Conservation (phyloP, 2,888 invertebrate genomes). For the Pristionchus japonicus region DNA sequence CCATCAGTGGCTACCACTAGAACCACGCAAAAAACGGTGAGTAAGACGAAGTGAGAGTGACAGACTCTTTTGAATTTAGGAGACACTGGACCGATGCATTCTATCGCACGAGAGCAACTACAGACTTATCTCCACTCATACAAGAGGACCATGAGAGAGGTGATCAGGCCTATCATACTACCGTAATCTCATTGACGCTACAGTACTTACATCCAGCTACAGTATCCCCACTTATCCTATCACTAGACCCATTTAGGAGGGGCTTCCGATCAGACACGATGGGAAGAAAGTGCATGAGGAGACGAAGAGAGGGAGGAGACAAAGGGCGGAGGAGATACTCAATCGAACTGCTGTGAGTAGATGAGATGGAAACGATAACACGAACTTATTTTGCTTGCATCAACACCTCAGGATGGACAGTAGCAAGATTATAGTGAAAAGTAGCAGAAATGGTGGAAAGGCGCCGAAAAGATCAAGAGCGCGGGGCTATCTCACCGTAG, state of each 20-base stretch:
- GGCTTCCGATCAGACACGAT: neutral
- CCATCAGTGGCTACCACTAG: neutral
- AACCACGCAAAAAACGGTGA: conserved; percentile 12
- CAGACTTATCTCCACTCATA: conserved; percentile 58
- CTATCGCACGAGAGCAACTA: conserved; percentile 58
- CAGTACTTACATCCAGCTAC: too few species aligned
- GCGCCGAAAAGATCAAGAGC: too few species aligned
- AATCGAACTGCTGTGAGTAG: conserved; percentile 21
- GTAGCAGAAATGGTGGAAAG: too few species aligned
- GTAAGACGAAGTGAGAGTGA: neutral
- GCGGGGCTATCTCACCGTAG: too few species aligned
- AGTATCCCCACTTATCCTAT: too few species aligned
- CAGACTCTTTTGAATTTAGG: neutral
- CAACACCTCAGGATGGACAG: too few species aligned
- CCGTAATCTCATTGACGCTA: too few species aligned
- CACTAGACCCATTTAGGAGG: too few species aligned
- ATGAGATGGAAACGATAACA: neutral
- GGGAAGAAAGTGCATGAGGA: conserved; percentile 29
- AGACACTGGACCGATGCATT: conserved; percentile 53
- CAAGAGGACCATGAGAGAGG: conserved; percentile 35
- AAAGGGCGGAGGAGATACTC: conserved; percentile 2
- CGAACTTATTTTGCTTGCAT: too few species aligned
- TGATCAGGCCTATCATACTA: neutral
- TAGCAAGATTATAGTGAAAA: too few species aligned
- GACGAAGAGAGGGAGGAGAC: conserved; percentile 1